Conservation (phyloP, 64 coral and sea anemone species). For the Porites australiensis region DNA sequence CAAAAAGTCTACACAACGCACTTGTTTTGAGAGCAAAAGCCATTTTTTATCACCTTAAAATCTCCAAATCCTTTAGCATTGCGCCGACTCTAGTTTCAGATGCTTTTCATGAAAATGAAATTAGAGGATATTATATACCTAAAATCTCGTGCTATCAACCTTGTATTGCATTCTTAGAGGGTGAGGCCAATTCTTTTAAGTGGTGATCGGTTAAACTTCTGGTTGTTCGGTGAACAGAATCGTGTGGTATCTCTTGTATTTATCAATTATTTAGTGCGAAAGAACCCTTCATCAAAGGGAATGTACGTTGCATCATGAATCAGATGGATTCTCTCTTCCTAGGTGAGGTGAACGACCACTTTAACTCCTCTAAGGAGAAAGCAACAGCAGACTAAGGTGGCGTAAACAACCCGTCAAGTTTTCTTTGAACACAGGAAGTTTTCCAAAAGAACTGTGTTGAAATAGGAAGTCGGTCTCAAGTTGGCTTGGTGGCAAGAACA, state of each 20-base stretch:
- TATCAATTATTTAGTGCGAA: background rate
- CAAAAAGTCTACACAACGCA: background rate
- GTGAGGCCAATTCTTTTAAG: background rate
- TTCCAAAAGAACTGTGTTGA: background rate
- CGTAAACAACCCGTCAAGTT: too few species aligned
- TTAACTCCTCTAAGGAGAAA: too few species aligned
- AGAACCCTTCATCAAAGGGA: background rate
- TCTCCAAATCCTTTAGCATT: background rate
- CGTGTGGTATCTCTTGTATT: background rate
- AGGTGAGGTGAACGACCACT: background rate
- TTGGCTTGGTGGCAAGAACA: too few species aligned
- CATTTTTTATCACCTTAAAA: background rate
- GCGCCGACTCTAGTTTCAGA: background rate
- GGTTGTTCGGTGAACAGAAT: background rate
- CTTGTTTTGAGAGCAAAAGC: background rate
- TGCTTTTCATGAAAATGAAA: too few species aligned
- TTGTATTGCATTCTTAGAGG: background rate
- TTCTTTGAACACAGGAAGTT: too few species aligned
- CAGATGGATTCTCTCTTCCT: background rate
- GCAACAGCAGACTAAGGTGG: too few species aligned
- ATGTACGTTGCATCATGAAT: background rate
- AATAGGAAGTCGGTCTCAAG: background rate
- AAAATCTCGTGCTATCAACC: too few species aligned
- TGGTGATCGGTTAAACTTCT: background rate
- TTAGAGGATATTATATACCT: too few species aligned